Evolutionary conservation across 2,888 invertebrate genomes (phyloP).

Genomic region (Amblyjoppa fuscipennis): DNA sequence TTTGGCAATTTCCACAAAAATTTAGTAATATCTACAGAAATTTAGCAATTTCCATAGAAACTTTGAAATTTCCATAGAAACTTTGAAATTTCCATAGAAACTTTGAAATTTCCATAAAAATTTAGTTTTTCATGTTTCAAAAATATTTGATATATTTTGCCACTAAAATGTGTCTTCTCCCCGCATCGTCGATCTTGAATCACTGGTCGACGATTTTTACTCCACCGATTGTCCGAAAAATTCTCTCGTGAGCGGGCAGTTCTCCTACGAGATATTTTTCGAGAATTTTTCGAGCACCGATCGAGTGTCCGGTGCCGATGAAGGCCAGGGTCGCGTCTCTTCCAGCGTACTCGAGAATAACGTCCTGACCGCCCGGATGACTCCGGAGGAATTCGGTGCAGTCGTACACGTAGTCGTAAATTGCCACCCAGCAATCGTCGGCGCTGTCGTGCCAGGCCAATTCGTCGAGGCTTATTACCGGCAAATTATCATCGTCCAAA

Average conservation of each 20-base stretch:
- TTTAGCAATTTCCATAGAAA: no score
- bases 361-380: slow-evolving; percentile 94
- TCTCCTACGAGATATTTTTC: slow-evolving; percentile 92
- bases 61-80: no score
- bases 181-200: background rate
- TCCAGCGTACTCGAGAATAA: slow-evolving; percentile 94
- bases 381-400: slow-evolving; percentile 91
- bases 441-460: slow-evolving; percentile 91
- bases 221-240: slow-evolving; percentile 89
- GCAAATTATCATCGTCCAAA: slow-evolving; percentile 30
- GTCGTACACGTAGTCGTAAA: slow-evolving; percentile 95
- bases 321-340: slow-evolving; percentile 94
- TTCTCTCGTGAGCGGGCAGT: slow-evolving; percentile 90
- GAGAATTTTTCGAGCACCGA: slow-evolving; percentile 88
- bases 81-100: no score
- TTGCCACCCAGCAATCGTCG: slow-evolving; percentile 94
- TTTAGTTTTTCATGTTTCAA: background rate
- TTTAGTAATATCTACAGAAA: background rate
- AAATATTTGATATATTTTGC: background rate
- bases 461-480: slow-evolving; percentile 89
- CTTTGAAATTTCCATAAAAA: no score
- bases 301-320: slow-evolving; percentile 92
- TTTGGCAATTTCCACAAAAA: no score
- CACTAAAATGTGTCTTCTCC: background rate
- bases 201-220: slow-evolving; percentile 81